Conservation (phyloP, 30 jellyfish, hydroid and myxozoan genomes). For the Chironex yamaguchii region DNA sequence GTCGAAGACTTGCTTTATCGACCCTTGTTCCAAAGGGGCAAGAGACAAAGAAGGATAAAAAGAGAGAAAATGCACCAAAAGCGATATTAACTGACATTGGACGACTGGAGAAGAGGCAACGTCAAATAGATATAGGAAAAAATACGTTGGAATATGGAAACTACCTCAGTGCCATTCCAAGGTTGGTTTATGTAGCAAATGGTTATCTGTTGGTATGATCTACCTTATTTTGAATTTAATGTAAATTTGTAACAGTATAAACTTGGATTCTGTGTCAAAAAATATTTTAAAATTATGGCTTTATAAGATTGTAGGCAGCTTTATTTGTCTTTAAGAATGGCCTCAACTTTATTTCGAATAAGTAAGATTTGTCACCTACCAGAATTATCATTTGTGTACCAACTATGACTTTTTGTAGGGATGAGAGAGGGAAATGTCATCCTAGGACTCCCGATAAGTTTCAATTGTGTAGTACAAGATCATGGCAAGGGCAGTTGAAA, state of each 20-base stretch:
- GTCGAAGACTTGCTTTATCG: not conserved
- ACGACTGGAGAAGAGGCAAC: constrained; percentile 72
- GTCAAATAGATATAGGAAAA: constrained; percentile 96
- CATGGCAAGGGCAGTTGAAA: constrained; percentile 98
- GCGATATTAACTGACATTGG: constrained; percentile 77
- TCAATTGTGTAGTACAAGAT: constrained; percentile 92
- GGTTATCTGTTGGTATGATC: too few species aligned
- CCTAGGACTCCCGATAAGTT: constrained; percentile 97
- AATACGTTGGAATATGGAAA: constrained; percentile 89
- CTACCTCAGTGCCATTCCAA: constrained; percentile 55
- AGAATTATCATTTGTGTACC: not conserved
- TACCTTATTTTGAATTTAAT: too few species aligned
- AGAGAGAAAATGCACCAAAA: constrained; percentile 31
- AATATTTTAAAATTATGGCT: too few species aligned
- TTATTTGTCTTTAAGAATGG: too few species aligned
- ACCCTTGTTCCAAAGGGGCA: not conserved
- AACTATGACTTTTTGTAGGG: too few species aligned
- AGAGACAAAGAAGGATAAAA: constrained; percentile 2
- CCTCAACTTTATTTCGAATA: too few species aligned
- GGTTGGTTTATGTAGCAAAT: constrained; percentile 73
- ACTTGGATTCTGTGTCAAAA: too few species aligned
- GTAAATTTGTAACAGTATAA: too few species aligned
- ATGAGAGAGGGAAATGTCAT: constrained; percentile 77
- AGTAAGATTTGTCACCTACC: not conserved
- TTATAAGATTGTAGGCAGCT: too few species aligned